Percentiles rank a stretch among this genome's conserved stretches.
Evolutionary conservation across 2,113 vertebrate genomes (phyloP).

Genomic region (Aegypius monachus): DNA sequence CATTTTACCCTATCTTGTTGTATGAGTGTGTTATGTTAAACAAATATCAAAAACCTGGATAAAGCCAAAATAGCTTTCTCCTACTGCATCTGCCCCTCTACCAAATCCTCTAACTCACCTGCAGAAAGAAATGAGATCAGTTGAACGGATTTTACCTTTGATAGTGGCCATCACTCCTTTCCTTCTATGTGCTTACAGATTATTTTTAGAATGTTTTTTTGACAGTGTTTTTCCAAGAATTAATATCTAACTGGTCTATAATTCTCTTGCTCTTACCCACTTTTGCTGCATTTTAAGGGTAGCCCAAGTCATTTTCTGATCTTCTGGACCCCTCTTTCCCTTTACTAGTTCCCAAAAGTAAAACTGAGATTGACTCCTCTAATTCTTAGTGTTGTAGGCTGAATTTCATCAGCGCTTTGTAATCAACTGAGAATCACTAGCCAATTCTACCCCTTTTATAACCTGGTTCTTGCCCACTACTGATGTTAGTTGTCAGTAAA

Average conservation of each 20-base stretch:
- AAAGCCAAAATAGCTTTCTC: not conserved
- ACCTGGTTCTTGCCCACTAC: not conserved
- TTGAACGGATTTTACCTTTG: not conserved
- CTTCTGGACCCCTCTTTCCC: not conserved
- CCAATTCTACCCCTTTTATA: not conserved
- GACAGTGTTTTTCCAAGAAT: not conserved
- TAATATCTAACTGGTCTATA: not conserved
- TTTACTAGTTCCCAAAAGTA: not conserved
- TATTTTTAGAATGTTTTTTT: not conserved
- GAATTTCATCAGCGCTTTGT: not conserved
- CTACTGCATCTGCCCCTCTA: not conserved
- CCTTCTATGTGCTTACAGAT: not conserved
- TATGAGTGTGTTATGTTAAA: not conserved
- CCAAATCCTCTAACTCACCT: not conserved
- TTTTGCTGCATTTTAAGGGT: not conserved
- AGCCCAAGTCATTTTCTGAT: not conserved
- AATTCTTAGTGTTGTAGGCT: not conserved
- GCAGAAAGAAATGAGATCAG: not conserved
- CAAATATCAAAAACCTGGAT: not conserved
- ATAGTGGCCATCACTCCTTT: not conserved
- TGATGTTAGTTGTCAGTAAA: not conserved
- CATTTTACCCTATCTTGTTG: not conserved
- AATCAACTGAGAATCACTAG: not conserved
- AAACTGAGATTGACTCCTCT: not conserved
- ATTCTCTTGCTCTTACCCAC: not conserved